Evolutionary conservation across 2,113 vertebrate genomes (phyloP), one percentile per base, ranked within the genome.

Genomic region (Gallinago media): DNA sequence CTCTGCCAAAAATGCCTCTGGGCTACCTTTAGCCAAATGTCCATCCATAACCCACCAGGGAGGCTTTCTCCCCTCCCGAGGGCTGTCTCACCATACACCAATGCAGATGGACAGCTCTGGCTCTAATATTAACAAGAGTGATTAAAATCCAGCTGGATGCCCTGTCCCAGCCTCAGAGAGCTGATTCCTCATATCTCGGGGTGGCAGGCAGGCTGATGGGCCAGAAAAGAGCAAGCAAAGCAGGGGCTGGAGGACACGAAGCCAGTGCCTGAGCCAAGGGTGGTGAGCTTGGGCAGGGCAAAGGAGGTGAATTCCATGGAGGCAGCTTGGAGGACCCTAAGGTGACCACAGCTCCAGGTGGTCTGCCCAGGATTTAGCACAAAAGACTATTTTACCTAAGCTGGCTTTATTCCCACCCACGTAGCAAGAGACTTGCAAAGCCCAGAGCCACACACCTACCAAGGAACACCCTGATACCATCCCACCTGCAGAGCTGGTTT

Each of bases 401-500:
- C 81, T 92, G 84, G 74, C 74, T 96, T 92, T 91, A 77, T 62
- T 80, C 78, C 82, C 66, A 61, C 85, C 88, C 52, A 74, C 32
- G 0, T 68, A 83, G 68, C 32, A 34, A 72, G 62, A 61, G 34
- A 68, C 85, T 49, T 44, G 36, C 56, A 63, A 85, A 85, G 54
- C n/a, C 36, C 78, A 38, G 67, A 68, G 71, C 58, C 22, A 1
- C 3, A n/a, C 15, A 1, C 46, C 47, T 47, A 11, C 25, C 0
- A 2, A 55, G 55, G 26, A 42, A n/a, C 59, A 21, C 40, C 4
- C 32, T 0, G 2, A 5, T 23, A 42, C 56, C 32, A 4, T 32
- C 87, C 49, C 59, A n/a, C 59, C 76, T 31, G 22, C 65, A 78
- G 12, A 52, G 10, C n/a, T 11, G 0, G 8, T 55, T 26, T 18